phyloP scores from a whole-genome alignment of 2,797 vertebrate species.

The Agapornis canus region DNA sequence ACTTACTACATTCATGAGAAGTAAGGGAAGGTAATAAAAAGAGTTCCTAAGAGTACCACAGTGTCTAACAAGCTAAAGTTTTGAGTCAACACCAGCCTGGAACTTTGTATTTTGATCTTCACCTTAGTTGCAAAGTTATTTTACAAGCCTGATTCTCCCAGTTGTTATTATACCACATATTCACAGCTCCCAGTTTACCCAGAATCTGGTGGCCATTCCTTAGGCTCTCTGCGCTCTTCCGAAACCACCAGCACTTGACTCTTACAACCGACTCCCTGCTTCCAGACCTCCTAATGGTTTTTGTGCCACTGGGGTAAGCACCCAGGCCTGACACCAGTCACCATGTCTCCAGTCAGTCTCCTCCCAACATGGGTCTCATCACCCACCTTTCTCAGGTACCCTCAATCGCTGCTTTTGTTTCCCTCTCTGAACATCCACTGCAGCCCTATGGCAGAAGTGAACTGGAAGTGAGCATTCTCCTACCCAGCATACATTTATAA shows the following conservation, averaged over 20 bases:
- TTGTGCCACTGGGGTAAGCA: background rate
- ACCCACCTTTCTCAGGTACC: background rate
- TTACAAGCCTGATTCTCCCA: background rate
- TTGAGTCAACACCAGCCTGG: background rate
- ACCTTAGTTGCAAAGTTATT: background rate
- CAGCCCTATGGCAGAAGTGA: background rate
- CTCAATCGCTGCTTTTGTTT: background rate
- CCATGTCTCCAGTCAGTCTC: fast-evolving
- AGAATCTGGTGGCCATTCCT: background rate
- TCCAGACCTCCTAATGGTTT: background rate
- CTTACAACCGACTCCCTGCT: background rate
- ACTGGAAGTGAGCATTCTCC: constrained; percentile 19
- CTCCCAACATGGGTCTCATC: background rate
- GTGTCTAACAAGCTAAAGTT: background rate
- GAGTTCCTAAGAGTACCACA: background rate
- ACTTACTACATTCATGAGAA: background rate
- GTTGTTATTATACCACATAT: background rate
- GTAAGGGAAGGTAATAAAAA: background rate
- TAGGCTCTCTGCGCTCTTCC: background rate
- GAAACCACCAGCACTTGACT: background rate
- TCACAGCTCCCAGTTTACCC: background rate
- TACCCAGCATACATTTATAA: constrained; percentile 32
- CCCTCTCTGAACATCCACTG: background rate
- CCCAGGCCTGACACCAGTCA: background rate
- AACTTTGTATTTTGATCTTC: background rate